A percentile compares a stretch with the other conserved stretches of the same genome.
These are phyloP conservation scores for Drosophila pseudotakahashii DNA, from an alignment of 2,888 invertebrate genomes.

Conservation along the genomic window DNA sequence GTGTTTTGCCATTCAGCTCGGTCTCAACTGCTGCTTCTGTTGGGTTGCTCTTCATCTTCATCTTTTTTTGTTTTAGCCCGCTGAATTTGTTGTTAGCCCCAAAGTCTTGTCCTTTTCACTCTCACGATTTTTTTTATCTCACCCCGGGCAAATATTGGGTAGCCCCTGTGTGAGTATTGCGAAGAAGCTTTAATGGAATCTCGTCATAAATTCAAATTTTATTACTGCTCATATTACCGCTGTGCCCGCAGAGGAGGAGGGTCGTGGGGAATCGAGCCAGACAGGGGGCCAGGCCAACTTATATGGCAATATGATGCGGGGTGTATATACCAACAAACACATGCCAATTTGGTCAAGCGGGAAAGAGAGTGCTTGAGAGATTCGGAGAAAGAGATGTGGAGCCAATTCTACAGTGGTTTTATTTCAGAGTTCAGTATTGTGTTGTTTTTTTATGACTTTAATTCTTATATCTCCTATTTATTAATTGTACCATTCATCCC, in stretches of 20 bases:
- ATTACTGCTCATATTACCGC: constrained; percentile 78
- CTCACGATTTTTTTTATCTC: constrained; percentile 48
- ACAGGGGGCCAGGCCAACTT: constrained; percentile 19
- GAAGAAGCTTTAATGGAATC: constrained; percentile 83
- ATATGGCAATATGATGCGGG: constrained; percentile 37
- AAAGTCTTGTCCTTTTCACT: constrained; percentile 23
- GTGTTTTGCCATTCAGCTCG: constrained; percentile 53
- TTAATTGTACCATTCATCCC: too few species aligned
- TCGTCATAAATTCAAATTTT: constrained; percentile 83
- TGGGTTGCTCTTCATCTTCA: constrained; percentile 23
- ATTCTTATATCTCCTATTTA: too few species aligned
- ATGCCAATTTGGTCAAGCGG: constrained; percentile 23
- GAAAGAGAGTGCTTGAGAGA: constrained; percentile 8
- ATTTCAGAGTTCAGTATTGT: not conserved
- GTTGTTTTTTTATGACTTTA: too few species aligned
- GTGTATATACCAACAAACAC: constrained; percentile 31
- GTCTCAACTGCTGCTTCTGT: constrained; percentile 32
- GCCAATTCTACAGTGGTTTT: constrained; percentile 23
- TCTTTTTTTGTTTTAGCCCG: constrained; percentile 51
- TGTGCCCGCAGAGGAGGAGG: constrained; percentile 53
- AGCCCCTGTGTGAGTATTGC: constrained; percentile 57
- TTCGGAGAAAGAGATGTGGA: constrained; percentile 2
- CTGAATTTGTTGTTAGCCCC: constrained; percentile 53
- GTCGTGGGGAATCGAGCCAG: constrained; percentile 16
- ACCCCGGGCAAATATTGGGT: constrained; percentile 72